Evolutionary conservation across 2,797 vertebrate species (phyloP).

Genomic region (Hypotaenidia philippensis): DNA sequence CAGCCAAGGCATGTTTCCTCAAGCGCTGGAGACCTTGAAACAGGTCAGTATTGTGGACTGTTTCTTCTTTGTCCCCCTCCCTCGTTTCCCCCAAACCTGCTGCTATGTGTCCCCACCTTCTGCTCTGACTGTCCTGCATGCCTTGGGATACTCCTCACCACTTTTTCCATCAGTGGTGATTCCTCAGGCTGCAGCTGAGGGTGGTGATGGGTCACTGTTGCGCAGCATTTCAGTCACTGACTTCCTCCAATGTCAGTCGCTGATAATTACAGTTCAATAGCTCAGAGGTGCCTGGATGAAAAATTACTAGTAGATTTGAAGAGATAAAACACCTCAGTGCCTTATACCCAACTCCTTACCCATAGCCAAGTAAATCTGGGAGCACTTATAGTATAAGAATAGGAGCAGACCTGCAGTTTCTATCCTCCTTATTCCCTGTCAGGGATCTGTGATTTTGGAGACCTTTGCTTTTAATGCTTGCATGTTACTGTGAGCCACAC

Average conservation of each 20-base stretch:
- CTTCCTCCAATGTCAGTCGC: slow-evolving; percentile 21
- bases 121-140: not conserved
- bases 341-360: not conserved
- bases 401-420: not conserved
- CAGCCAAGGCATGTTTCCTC: slow-evolving; percentile 81
- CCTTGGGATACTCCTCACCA: not conserved
- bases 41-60: slow-evolving; percentile 81
- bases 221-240: not conserved
- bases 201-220: not conserved
- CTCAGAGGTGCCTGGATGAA: slow-evolving; percentile 25
- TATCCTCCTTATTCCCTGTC: not conserved
- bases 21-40: slow-evolving; percentile 87
- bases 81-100: accelerated
- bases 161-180: not conserved
- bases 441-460: not conserved
- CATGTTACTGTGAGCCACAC: not conserved
- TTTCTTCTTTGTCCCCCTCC: not conserved
- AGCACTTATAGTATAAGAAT: not conserved
- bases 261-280: slow-evolving; percentile 52
- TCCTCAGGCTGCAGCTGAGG: not conserved
- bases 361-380: not conserved
- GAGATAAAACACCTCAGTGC: not conserved
- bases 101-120: accelerated
- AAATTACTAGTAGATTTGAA: slow-evolving; percentile 9
- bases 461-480: not conserved